Evolutionary conservation across 2,113 vertebrate species (phyloP), one percentile per base, ranked within the genome.

Genomic region (Podiceps cristatus): DNA sequence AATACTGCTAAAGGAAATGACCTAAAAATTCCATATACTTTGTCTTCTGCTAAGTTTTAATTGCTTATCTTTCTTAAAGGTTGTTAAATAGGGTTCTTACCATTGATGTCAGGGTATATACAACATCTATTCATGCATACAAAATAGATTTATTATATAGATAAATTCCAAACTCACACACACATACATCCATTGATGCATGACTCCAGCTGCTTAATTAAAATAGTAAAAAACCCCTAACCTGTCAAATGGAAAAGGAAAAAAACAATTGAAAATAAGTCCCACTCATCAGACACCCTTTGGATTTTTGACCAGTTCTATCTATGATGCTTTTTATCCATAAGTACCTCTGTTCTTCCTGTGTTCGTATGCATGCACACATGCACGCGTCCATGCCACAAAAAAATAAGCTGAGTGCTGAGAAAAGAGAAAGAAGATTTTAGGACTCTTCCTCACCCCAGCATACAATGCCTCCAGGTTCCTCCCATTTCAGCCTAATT

Each of bases 281-380:
- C 42, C 7, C 18, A 13, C 18, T 45, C 52, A 45, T 15, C 24
- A 68, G 44, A 53, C 4, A 40, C 5, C 11, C 16, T 68, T 72
- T 69, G 49, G 10, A 10, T 64, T 83, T 88, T 64, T 76, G 25
- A 68, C 8, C 47, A 67, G 69, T 50, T 76, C 40, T 56, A 18
- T 33, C 45, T 11, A 5, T 52, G 15, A 17, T 56, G 31, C 14
- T 40, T 79, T 91, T 76, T 37, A 84, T 23, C 31, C 5, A 1
- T 20, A 40, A 55, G 24, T 33, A 74, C 29, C 22, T 53, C 31
- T 6, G 5, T 63, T 73, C 13, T 28, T 73, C 22, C 33, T 31
- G 3, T 3, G 29, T 33, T 35, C 5, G 0, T 18, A 9, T 47
- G 9, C 28, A 37, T 10, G 19, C 7, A 27, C 22, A 11, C 4